A percentile compares a stretch with the other conserved stretches of the same genome.
These are phyloP conservation scores for Dasypolia templi DNA, from an alignment of 2,888 invertebrate genomes.

Conservation along the genomic window DNA sequence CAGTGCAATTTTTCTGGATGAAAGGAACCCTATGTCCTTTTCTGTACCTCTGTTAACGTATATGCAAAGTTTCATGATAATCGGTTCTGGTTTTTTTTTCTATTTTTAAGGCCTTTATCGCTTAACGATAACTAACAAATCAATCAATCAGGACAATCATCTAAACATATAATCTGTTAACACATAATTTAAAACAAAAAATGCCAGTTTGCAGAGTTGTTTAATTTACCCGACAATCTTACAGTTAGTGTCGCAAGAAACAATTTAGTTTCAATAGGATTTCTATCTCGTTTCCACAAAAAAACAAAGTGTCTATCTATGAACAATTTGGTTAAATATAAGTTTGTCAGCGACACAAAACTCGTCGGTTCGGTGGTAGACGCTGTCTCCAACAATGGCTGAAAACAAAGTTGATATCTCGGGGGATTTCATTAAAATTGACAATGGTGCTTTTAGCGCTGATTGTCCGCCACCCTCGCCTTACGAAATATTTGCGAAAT, in stretches of 20 bases:
- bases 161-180: too few relatives aligned
- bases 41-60: too few relatives aligned
- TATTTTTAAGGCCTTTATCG: too few relatives aligned
- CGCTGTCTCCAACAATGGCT: constrained; percentile 54
- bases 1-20: too few relatives aligned
- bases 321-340: constrained; percentile 60
- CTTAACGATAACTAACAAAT: too few relatives aligned
- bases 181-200: too few relatives aligned
- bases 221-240: background rate
- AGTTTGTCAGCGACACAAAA: constrained; percentile 54
- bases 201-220: background rate
- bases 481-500: constrained; percentile 62
- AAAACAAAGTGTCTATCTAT: constrained; percentile 56
- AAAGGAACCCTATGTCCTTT: too few relatives aligned
- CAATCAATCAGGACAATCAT: too few relatives aligned
- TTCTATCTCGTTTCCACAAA: constrained; percentile 31
- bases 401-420: constrained; percentile 72
- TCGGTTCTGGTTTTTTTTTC: too few relatives aligned
- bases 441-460: constrained; percentile 71
- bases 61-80: too few relatives aligned
- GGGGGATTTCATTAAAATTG: constrained; percentile 71
- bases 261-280: constrained; percentile 46
- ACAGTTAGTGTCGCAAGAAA: background rate
- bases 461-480: constrained; percentile 65
- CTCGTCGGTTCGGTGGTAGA: constrained; percentile 37